Evolutionary conservation across 2,113 vertebrate genomes (phyloP).

Genomic region (Sarotherodon lohbergeri): DNA sequence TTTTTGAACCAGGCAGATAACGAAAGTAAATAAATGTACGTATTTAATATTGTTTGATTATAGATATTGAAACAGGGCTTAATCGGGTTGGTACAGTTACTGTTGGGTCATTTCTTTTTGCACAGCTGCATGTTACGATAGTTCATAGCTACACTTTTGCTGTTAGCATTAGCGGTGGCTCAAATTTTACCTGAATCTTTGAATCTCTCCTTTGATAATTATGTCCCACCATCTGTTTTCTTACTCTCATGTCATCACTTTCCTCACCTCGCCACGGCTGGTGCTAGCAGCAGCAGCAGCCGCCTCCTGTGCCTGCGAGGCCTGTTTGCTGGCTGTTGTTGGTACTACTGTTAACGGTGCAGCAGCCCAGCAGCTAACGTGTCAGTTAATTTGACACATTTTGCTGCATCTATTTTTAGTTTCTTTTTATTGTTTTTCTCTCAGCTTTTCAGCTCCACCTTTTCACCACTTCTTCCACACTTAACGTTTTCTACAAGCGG

Average conservation of each 20-base stretch:
- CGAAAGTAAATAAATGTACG: background rate
- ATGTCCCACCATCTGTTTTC: fast-evolving
- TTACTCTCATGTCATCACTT: background rate
- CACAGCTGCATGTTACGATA: background rate
- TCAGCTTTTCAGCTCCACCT: background rate
- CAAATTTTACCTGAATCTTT: background rate
- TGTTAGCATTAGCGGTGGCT: background rate
- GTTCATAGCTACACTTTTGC: background rate
- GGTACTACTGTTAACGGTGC: background rate
- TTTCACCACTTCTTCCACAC: background rate
- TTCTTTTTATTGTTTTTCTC: background rate
- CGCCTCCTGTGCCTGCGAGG: background rate
- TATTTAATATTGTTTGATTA: background rate
- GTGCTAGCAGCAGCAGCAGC: background rate
- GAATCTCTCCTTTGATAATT: background rate
- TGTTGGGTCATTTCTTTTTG: background rate
- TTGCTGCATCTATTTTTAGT: background rate
- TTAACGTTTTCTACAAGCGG: background rate
- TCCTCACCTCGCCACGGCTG: background rate
- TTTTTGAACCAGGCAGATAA: background rate
- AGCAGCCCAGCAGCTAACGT: background rate
- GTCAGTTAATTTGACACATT: background rate
- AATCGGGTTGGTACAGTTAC: background rate
- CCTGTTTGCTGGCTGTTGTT: background rate
- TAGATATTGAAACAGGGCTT: background rate